Conservation (phyloP, 2,888 invertebrate genomes). For the Coleophora flavipennella region DNA sequence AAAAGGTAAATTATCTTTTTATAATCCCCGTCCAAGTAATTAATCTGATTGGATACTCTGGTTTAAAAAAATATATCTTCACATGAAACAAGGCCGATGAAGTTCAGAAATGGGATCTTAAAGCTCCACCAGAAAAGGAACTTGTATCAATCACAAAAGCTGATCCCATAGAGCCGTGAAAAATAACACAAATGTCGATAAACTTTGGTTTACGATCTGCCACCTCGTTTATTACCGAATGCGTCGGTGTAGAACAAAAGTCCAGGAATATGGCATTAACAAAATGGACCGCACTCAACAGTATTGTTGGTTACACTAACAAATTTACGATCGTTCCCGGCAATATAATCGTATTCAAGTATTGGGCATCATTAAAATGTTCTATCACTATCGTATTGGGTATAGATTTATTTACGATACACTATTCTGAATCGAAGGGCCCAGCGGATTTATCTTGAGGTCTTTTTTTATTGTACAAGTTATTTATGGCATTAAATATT, state of each 20-base stretch:
- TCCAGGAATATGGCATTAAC: constrained; percentile 40
- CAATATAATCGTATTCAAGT: constrained; percentile 36
- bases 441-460: constrained; percentile 1
- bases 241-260: constrained; percentile 46
- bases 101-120: constrained; percentile 48
- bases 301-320: constrained; percentile 40
- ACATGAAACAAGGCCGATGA: constrained; percentile 48
- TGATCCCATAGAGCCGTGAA: constrained; percentile 61
- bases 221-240: constrained; percentile 59
- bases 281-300: constrained; percentile 46
- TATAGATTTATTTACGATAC: constrained; percentile 43
- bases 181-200: constrained; percentile 53
- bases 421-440: constrained; percentile 19
- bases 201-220: constrained; percentile 58
- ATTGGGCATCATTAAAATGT: constrained; percentile 45
- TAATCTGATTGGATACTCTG: constrained; percentile 32
- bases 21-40: constrained; percentile 35
- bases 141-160: constrained; percentile 62
- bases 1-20: constrained; percentile 41
- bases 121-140: constrained; percentile 23
- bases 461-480: background rate
- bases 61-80: constrained; percentile 39
- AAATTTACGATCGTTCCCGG: constrained; percentile 44
- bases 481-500: constrained; percentile 1
- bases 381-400: constrained; percentile 30